These are phyloP conservation scores for Varanus salvator DNA, from an alignment of 2,113 vertebrate species.

Conservation along the genomic window DNA sequence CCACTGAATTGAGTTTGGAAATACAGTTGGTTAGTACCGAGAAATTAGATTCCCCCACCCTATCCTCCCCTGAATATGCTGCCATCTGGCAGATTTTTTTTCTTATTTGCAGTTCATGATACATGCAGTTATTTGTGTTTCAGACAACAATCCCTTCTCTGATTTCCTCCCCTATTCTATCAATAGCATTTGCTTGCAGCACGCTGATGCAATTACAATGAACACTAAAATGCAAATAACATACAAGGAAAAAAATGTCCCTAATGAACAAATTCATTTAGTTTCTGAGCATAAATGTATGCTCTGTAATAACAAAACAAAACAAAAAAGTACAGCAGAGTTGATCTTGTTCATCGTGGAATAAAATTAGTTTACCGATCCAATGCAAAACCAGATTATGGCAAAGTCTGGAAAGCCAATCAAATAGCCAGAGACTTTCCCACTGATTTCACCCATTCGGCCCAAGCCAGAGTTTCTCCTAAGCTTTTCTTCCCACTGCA, in stretches of 20 bases:
- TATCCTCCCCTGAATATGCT: constrained; percentile 72
- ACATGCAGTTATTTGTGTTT: constrained; percentile 77
- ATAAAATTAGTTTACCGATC: constrained; percentile 38
- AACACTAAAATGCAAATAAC: constrained; percentile 76
- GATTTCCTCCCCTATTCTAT: constrained; percentile 70
- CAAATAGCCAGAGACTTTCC: background rate
- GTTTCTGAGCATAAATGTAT: constrained; percentile 69
- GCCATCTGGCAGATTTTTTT: constrained; percentile 80
- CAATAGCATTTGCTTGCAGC: constrained; percentile 78
- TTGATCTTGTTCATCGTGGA: constrained; percentile 71
- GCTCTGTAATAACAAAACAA: constrained; percentile 63
- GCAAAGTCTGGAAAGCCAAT: background rate
- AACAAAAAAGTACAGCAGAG: constrained; percentile 60
- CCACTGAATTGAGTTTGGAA: constrained; percentile 61
- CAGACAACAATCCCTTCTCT: constrained; percentile 72
- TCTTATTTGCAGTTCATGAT: constrained; percentile 67
- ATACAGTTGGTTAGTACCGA: constrained; percentile 66
- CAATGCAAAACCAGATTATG: background rate
- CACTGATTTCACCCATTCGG: background rate
- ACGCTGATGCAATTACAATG: constrained; percentile 76
- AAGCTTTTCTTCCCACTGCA: background rate
- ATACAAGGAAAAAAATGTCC: constrained; percentile 68
- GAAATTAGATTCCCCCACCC: constrained; percentile 73
- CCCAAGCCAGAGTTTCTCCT: background rate
- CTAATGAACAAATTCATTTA: constrained; percentile 79